Evolutionary conservation across 2,888 invertebrate species (phyloP), one percentile per base, ranked within the genome.

Genomic region (Pheosia tremula): DNA sequence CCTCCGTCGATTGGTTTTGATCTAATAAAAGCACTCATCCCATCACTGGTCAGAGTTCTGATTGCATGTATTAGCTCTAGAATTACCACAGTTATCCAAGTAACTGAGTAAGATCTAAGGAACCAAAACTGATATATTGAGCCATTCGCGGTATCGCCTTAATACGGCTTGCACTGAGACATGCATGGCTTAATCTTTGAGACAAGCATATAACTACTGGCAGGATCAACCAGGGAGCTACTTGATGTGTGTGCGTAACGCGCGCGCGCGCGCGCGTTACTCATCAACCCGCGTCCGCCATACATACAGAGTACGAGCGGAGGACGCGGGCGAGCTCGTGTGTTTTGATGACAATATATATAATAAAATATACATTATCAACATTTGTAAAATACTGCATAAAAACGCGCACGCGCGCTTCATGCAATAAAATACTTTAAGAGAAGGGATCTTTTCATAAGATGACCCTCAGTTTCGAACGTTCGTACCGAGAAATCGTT

Each of bases 121-220:
- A 94, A 94, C 90, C 89, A 92, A 90, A 93, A 94, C 94, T 94
- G 94, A 94, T 94, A 90, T 94, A 94, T 93, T 94, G 94, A 94
- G 94, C 94, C 94, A 91, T 94, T 94, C 91, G 94, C 93, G 88
- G 93, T 94, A 93, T 94, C 93, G 89, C 93, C 88, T 90, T 93
- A 88, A 86, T 86, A 80, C 80, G 90, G 94, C 89, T 88, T 94
- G 94, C 90, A 94, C 95, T 94, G 89, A 95, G 92, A 95, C 95
- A 94, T 95, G 95, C 95, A 95, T 95, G 95, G 61, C 61, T 64
- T 61, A 61, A 59, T 61, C 61, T 95, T 95, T 95, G 95, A 95
- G 94, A 95, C 94, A 94, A 95, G 94, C 95, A 95, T 95, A 95
- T 95, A 91, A 94, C 92, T 91, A 93, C 94, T 94, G 94, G 94